Evolutionary conservation across 2,113 vertebrate species (phyloP), one percentile per base, ranked within the genome.

Genomic region (Manacus vitellinus): DNA sequence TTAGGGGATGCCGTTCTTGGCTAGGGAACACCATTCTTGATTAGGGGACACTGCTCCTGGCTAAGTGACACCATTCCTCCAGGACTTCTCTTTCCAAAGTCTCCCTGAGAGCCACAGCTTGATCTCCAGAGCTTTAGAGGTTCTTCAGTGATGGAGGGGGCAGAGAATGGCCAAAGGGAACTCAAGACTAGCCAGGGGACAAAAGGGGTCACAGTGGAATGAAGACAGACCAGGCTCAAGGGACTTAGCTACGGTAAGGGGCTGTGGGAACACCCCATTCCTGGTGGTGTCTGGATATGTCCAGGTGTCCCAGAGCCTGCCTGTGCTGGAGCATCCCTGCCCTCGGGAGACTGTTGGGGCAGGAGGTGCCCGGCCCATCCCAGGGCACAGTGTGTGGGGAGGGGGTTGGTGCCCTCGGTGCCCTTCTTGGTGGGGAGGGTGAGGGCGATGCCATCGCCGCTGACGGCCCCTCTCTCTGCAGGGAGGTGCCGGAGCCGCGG

Each of bases 401-500:
- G 12, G 13, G 41, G 9, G 9, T 9, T 2, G 62, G 49, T 24
- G 68, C 2, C 1, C 31, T 14, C 0, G 0, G 54, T 35, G 1
- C 7, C 24, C 22, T 10, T 28, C 11, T 16, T 7, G 39, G 31
- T 1, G 2, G 66, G 66, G 30, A 15, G 55, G 19, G 21, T 0
- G 6, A 37, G 41, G n/a, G 8, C 70, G 4, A 30, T 11, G 24
- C 39, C 0, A 43, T 2, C 1, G 10, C 22, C 1, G 1, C 80
- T 93, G 54, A 96, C 2, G 1, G 10, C 4, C 8, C 51, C 16
- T 92, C 20, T 94, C 56, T 47, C 74, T 9, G 54, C 96, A 98
- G 98, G 92, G 98, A 98, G 80, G 98, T 97, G 76, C 97, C 97
- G 9, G 97, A 97, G 52, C 86, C 91, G 39, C 97, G 96, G 31